Conservation (phyloP, 2,797 vertebrate genomes). For the Poecilia velifera region DNA sequence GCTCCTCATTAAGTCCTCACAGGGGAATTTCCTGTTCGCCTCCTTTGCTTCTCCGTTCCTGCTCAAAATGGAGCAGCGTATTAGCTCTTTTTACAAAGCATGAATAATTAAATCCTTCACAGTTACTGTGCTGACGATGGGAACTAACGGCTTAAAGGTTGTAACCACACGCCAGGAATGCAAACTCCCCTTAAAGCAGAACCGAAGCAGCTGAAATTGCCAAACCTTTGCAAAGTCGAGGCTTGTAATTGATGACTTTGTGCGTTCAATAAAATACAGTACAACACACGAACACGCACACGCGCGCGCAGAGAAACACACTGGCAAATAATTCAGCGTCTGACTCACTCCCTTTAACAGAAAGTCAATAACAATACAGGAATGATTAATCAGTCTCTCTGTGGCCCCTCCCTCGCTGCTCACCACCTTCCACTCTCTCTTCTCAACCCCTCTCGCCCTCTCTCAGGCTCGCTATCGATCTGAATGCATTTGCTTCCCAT, state of each 20-base stretch:
- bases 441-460: constrained; percentile 65
- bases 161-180: constrained; percentile 31
- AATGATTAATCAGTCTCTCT: constrained; percentile 83
- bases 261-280: constrained; percentile 57
- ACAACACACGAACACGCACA: constrained; percentile 32
- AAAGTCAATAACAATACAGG: constrained; percentile 85
- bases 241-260: constrained; percentile 74
- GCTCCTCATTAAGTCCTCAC: constrained; percentile 79
- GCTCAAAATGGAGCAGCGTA: constrained; percentile 61
- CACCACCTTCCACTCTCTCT: constrained; percentile 66
- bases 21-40: constrained; percentile 76
- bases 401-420: constrained; percentile 64
- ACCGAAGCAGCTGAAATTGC: constrained; percentile 32
- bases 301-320: constrained; percentile 21
- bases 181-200: constrained; percentile 27
- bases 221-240: constrained; percentile 54
- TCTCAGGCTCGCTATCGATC: constrained; percentile 82
- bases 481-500: constrained; percentile 85
- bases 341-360: constrained; percentile 82
- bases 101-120: constrained; percentile 63
- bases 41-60: constrained; percentile 60
- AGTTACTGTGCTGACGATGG: constrained; percentile 52
- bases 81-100: constrained; percentile 66
- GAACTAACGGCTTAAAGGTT: constrained; percentile 50
- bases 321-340: constrained; percentile 75